Evolutionary conservation across 2,888 invertebrate genomes (phyloP), one percentile per base, ranked within the genome.

Genomic region (Rugalucina vietnamica): DNA sequence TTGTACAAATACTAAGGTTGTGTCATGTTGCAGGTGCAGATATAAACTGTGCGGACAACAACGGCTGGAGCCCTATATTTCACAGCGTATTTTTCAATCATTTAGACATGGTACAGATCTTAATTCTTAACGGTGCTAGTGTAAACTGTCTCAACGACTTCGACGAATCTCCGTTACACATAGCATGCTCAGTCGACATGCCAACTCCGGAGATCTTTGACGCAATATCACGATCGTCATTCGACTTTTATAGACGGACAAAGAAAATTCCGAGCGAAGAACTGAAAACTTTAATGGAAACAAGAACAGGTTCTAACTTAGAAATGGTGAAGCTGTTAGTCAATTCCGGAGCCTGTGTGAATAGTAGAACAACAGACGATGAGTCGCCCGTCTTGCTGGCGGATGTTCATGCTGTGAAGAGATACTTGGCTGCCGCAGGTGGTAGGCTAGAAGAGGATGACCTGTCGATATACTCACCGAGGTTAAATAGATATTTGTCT

Each of bases 41-140:
- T 79, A 70, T 88, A 10, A 88, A 88, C 60, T 29, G 29, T 27
- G 50, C 73, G 1, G 88, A 88, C 39, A 82, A 84, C 32, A 80
- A 54, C 54, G 77, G 74, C 12, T 88, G 88, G 88, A 84, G 82
- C 14, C 88, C 85, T 18, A 27, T 88, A 54, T 88, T 88, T 78
- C 83, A 88, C 36, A 84, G 82, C 71, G 81, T 75, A 18, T 86
- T 86, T 36, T 88, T 84, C 49, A 39, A 72, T 24, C 71, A 86
- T 32, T 73, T 50, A 21, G 39, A 78, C 10, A 79, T 86, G 49
- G 82, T 82, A 29, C 72, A 84, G 50, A 82, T 82, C 18, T 69
- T 88, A 0, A 34, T 88, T 21, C 43, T 74, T 8, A 70, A 73
- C 49, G 86, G 86, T 24, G 88, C 88, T 29, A 73, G 65, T 43